Evolutionary conservation across 2,797 vertebrate species (phyloP).

Genomic region (Anomalospiza imberbis): DNA sequence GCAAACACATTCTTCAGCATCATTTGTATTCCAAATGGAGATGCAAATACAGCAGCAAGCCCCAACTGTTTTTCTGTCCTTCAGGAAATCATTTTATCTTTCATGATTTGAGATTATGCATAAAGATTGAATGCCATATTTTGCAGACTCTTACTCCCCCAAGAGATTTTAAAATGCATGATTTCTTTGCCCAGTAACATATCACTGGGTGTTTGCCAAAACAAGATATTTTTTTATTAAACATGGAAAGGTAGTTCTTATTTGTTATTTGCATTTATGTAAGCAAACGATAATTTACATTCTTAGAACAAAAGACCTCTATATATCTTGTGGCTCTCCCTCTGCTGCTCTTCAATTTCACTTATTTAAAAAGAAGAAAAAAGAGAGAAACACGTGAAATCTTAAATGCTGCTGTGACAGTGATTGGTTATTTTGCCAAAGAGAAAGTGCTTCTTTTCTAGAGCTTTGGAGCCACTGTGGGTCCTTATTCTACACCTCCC

Average conservation of each 20-base stretch:
- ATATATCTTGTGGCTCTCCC: not conserved
- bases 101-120: not conserved
- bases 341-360: not conserved
- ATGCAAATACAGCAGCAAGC: constrained; percentile 14
- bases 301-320: not conserved
- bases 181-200: not conserved
- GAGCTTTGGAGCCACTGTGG: not conserved
- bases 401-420: not conserved
- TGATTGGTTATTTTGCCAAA: not conserved
- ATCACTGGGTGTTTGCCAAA: not conserved
- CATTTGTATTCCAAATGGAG: constrained; percentile 1
- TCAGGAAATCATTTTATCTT: not conserved
- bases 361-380: not conserved
- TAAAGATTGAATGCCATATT: not conserved
- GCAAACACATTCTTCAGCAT: not conserved
- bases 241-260: not conserved
- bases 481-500: not conserved
- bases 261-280: not conserved
- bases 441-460: not conserved
- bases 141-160: not conserved
- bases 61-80: not conserved
- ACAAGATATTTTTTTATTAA: not conserved
- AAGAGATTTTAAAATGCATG: not conserved
- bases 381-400: not conserved
- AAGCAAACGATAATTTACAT: not conserved